These are phyloP conservation scores for Meteorus cinctellus DNA, from an alignment of 2,888 invertebrate species.

Conservation along the genomic window DNA sequence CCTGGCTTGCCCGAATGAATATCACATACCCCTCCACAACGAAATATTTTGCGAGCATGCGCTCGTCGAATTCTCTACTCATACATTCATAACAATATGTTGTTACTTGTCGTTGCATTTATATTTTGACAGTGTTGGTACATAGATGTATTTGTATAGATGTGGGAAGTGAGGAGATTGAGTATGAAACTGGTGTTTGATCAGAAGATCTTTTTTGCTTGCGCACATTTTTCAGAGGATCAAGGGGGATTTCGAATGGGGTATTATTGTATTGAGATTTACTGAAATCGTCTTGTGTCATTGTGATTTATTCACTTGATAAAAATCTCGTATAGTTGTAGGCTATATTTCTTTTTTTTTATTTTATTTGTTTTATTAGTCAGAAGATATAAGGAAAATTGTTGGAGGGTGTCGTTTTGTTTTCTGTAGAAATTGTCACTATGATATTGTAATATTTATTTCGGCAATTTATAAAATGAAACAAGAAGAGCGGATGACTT, in stretches of 20 bases:
- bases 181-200: no score
- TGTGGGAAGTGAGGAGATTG: not conserved
- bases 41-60: slow-evolving; percentile 57
- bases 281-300: not conserved
- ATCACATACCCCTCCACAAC: slow-evolving; percentile 58
- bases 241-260: no score
- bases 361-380: not conserved
- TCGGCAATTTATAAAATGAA: no score
- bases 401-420: not conserved
- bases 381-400: not conserved
- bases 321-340: not conserved
- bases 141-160: not conserved
- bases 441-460: no score
- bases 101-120: not conserved
- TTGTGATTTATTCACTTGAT: not conserved
- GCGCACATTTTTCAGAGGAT: not conserved
- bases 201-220: not conserved
- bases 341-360: not conserved
- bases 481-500: no score
- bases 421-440: no score
- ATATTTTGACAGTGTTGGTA: not conserved
- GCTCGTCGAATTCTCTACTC: slow-evolving; percentile 45
- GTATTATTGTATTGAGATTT: no score
- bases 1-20: slow-evolving; percentile 60
- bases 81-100: not conserved